Base-by-base conservation (phyloP, 2,888 invertebrate species). In the Meghimatium bilineatum region DNA sequence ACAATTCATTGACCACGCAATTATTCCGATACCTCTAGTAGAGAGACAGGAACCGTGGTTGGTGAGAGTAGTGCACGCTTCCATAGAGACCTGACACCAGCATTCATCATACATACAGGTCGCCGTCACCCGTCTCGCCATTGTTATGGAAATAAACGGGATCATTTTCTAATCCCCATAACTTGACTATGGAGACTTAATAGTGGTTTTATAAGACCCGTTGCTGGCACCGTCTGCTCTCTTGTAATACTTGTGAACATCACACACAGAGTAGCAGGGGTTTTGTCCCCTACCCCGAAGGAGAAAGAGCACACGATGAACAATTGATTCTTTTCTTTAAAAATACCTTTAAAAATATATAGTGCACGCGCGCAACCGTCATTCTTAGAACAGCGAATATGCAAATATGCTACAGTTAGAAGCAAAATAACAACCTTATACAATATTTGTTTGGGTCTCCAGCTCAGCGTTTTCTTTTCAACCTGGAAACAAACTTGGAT, bases 141-240 rank as follows among this genome's bases (percentile, higher is more conserved):
- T 82, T 82, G 82, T 82, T 52, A 75, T 82, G 82, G 82, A 75
- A 82, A 82, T 82, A 14, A 10, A 1, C 6, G 56, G 29, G 71
- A 81, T 82, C 66, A 82, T 82, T 82, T 66, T 66, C 66, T 75
- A 75, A 82, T 75, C 75, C 82, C 82, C 75, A 82, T 82, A 74
- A 82, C 82, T 75, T 56, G 14, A 36, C 82, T 32, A 74, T 63
- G 81, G 81, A 44, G 81, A 74, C 81, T 38, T 81, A 81, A 81
- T 75, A 74, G 75, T 56, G 82, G 60, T 82, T 75, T 82, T 75
- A 82, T 82, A 82, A 82, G 74, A 75, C 56, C 32, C 66, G 63
- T 29, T 34, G 82, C 75, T 34, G 26, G 82, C 14, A 82, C 26
- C 49, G 82, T 44, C 66, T 74, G 71, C 80, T 80, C 34, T 56